phyloP scores from a whole-genome alignment of 2,113 vertebrate genomes.

The Oriolus oriolus region DNA sequence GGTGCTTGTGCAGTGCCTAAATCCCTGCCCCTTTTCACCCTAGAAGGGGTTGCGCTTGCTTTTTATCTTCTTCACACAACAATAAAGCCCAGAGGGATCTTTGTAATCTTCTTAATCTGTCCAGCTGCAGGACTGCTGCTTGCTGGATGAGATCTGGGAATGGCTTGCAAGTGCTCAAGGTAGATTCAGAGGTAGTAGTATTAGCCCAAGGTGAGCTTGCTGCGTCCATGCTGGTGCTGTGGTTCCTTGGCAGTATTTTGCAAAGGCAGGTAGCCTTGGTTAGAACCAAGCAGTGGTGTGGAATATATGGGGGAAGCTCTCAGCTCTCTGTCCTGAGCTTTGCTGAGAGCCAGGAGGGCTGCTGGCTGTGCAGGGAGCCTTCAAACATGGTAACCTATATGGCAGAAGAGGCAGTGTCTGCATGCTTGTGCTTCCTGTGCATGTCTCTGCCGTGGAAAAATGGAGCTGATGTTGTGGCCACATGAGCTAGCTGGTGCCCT shows the following conservation, averaged over 20 bases:
- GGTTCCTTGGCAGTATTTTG: background rate
- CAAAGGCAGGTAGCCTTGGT: background rate
- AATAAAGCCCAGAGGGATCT: background rate
- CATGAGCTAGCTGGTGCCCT: accelerated
- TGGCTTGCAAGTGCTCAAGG: background rate
- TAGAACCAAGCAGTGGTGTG: background rate
- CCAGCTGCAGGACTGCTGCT: accelerated
- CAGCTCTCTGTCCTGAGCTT: background rate
- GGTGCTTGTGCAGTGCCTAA: background rate
- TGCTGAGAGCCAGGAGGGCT: accelerated
- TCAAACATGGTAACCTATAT: background rate
- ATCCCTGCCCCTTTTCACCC: background rate
- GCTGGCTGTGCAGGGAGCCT: background rate
- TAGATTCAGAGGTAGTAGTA: background rate
- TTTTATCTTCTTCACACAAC: background rate
- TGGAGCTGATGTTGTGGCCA: background rate
- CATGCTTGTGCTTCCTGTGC: background rate
- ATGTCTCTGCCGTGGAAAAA: background rate
- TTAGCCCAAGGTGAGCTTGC: background rate
- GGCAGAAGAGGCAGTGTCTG: background rate
- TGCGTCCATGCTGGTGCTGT: background rate
- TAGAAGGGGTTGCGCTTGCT: background rate
- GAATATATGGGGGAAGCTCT: background rate
- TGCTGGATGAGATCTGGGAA: background rate
- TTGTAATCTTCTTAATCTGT: background rate